These are phyloP conservation scores for Lindbergichthys nudifrons DNA, from an alignment of 2,797 vertebrate species.

Conservation along the genomic window DNA sequence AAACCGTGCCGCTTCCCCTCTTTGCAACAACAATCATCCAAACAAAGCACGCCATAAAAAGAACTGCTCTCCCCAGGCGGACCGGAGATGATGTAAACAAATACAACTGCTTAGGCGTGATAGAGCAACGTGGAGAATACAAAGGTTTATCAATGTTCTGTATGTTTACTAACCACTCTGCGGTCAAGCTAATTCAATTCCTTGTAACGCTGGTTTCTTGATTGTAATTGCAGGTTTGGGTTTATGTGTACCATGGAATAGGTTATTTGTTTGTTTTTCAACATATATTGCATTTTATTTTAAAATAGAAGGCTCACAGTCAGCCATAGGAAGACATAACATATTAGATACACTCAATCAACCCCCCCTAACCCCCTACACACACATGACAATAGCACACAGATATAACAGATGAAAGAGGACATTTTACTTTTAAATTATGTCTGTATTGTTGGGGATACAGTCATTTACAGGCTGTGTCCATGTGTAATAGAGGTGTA, in stretches of 20 bases:
- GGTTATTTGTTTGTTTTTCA: too few species aligned
- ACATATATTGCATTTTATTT: too few species aligned
- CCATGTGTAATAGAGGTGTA: too few species aligned
- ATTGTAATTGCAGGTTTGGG: constrained; percentile 28
- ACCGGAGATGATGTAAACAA: constrained; percentile 75
- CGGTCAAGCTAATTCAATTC: constrained; percentile 43
- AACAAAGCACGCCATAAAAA: constrained; percentile 78
- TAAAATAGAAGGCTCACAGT: too few species aligned
- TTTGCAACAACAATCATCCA: constrained; percentile 72
- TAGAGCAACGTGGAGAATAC: constrained; percentile 50
- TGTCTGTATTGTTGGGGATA: too few species aligned
- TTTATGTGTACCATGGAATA: constrained; percentile 6
- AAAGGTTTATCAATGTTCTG: constrained; percentile 48
- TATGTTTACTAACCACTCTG: constrained; percentile 45
- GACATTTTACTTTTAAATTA: too few species aligned
- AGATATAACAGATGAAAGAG: too few species aligned
- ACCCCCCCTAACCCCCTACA: too few species aligned
- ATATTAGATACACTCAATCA: too few species aligned
- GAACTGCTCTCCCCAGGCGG: constrained; percentile 72
- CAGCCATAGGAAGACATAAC: too few species aligned
- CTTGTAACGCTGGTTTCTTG: not conserved
- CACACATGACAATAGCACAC: too few species aligned
- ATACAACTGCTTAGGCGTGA: constrained; percentile 70
- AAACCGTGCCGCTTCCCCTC: constrained; percentile 53
- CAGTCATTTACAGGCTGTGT: too few species aligned